These are phyloP conservation scores for Platygyra sinensis DNA, from an alignment of 64 coral and sea anemone species.

Conservation along the genomic window DNA sequence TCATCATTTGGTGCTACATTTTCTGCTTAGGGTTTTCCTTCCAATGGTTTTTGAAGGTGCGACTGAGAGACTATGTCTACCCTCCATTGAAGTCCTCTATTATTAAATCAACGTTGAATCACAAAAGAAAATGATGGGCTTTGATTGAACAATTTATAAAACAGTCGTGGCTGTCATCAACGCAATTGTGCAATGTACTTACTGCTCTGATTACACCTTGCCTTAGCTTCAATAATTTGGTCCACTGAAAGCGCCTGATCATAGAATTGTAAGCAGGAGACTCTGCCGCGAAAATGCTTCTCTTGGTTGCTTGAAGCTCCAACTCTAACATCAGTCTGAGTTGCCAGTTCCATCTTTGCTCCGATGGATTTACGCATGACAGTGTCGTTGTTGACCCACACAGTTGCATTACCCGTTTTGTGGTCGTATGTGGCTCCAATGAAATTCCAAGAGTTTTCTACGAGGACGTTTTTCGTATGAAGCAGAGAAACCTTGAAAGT, in stretches of 20 bases:
- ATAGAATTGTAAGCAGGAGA: slow-evolving; percentile 29
- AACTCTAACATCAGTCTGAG: neutral
- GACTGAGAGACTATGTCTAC: no score
- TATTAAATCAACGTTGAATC: no score
- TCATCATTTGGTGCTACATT: no score
- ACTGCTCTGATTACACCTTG: neutral
- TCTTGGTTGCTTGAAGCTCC: neutral
- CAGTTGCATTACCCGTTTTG: neutral
- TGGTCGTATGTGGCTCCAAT: slow-evolving; percentile 19
- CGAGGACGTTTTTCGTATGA: neutral
- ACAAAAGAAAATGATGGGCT: no score
- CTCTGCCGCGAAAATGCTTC: neutral
- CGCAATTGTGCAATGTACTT: neutral
- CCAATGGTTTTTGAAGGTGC: no score
- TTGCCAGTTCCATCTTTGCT: neutral
- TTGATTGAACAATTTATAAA: no score
- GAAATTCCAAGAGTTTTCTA: neutral
- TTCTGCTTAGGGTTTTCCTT: no score
- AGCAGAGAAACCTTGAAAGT: neutral
- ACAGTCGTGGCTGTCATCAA: neutral
- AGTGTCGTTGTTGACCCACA: neutral
- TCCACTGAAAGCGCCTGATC: neutral
- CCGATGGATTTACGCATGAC: neutral
- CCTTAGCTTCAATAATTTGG: neutral
- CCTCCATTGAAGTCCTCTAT: no score